Evolutionary conservation across 2,888 invertebrate species (phyloP).

Genomic region (Himalopsyche tibetana): DNA sequence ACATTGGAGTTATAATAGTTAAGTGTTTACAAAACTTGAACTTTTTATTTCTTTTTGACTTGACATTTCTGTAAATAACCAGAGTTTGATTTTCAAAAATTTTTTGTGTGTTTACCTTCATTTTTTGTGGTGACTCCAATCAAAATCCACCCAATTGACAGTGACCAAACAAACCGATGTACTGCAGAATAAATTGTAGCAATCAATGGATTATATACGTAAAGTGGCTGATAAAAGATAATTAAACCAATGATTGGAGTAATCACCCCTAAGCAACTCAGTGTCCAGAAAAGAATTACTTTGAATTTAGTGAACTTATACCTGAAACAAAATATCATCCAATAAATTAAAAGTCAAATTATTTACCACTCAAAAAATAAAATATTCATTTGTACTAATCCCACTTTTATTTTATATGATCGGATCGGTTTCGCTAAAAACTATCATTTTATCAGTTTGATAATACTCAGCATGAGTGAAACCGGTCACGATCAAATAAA

Average conservation of each 20-base stretch:
- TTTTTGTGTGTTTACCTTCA: constrained; percentile 75
- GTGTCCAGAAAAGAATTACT: constrained; percentile 68
- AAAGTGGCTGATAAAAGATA: constrained; percentile 80
- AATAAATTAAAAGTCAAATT: no score
- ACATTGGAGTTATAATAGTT: no score
- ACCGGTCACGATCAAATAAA: no score
- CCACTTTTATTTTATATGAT: no score
- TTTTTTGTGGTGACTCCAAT: constrained; percentile 82
- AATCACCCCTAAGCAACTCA: constrained; percentile 73
- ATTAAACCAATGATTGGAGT: constrained; percentile 80
- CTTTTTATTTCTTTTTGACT: no score
- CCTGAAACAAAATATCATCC: constrained; percentile 67
- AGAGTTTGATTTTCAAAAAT: not conserved
- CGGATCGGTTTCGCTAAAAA: no score
- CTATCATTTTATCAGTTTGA: no score
- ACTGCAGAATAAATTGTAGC: constrained; percentile 81
- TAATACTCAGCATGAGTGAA: no score
- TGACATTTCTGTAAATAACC: no score
- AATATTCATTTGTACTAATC: no score
- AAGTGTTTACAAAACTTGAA: no score
- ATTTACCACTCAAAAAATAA: no score
- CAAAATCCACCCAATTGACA: constrained; percentile 82
- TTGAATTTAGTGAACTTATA: constrained; percentile 68
- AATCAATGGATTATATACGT: constrained; percentile 77
- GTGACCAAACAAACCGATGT: constrained; percentile 82